phyloP scores from a whole-genome alignment of 1,140 invertebrate species.

The Pseudomyrmex flavicornis region DNA sequence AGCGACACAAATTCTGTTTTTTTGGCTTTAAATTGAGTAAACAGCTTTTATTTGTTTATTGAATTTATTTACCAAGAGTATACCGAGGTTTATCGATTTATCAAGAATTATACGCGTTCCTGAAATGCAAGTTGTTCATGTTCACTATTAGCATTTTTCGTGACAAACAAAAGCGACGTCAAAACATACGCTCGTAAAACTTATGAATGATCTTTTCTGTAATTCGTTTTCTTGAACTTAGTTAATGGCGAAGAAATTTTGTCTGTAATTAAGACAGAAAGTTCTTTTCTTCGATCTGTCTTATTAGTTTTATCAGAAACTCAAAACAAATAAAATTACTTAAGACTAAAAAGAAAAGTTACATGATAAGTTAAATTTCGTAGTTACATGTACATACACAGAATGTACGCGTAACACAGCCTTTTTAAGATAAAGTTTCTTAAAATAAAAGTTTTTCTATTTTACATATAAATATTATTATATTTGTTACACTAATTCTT shows the following conservation, averaged over 20 bases:
- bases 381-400: background rate
- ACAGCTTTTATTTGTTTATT: constrained; percentile 17
- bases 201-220: background rate
- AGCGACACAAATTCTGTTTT: background rate
- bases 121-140: constrained; percentile 14
- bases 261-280: background rate
- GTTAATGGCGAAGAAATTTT: constrained; percentile 5
- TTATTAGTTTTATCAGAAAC: constrained; percentile 3
- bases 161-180: background rate
- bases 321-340: background rate
- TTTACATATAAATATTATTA: no score
- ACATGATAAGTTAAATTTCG: constrained; percentile 4
- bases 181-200: background rate
- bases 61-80: background rate
- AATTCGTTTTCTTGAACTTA: constrained; percentile 3
- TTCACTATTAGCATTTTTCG: background rate
- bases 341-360: background rate
- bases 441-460: background rate
- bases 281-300: background rate
- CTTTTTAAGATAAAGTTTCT: background rate
- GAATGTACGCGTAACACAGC: background rate
- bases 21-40: background rate
- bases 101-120: background rate
- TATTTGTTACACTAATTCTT: no score
- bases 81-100: constrained; percentile 6